Base-by-base conservation (phyloP, 1,140 invertebrate species). In the Pseudomyrmex pallidus region DNA sequence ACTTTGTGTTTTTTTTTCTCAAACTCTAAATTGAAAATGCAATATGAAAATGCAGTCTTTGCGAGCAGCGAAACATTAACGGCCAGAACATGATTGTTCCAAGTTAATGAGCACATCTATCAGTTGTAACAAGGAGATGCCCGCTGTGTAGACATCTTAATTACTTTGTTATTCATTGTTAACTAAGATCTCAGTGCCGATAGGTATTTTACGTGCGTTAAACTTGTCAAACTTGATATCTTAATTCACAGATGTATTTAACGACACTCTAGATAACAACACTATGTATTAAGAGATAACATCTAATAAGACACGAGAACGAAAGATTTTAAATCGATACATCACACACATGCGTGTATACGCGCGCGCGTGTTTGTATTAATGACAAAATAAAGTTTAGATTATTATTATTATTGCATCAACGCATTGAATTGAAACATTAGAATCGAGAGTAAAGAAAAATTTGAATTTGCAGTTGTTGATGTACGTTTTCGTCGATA, bases 71-170 rank as follows among this genome's bases (percentile, higher is more conserved):
- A 76, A 76, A 20, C 35, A 15, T 35, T 44, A 44, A 15, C 15
- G 17, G 22, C 25, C 17, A 74, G 13, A n/a, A 10, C 50, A 46
- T 4, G 2, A 67, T 77, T 17, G 44, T 17, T 74, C 13, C 22
- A 15, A 73, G 25, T 59, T 74, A 74, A 74, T 12, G 15, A 67
- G 25, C 61, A 8, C 25, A 66, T 54, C 12, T 2, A 46, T 56
- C 48, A 66, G 17, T 67, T 67, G 20, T 12, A 72, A 56, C 54
- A 72, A 80, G 22, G 67, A 72, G 67, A 72, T 22, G 48, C 9
- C 48, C 20, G 52, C 5, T 72, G 54, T 61, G 46, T 15, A 59
- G 20, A 61, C 5, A 54, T 73, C 54, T 72, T 80, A 80, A 80
- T 80, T 80, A 77, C 7, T 35, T 35, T 22, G 61, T 46, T 44